phyloP scores from a whole-genome alignment of 2,888 invertebrate genomes.

The Diarsia mendica region DNA sequence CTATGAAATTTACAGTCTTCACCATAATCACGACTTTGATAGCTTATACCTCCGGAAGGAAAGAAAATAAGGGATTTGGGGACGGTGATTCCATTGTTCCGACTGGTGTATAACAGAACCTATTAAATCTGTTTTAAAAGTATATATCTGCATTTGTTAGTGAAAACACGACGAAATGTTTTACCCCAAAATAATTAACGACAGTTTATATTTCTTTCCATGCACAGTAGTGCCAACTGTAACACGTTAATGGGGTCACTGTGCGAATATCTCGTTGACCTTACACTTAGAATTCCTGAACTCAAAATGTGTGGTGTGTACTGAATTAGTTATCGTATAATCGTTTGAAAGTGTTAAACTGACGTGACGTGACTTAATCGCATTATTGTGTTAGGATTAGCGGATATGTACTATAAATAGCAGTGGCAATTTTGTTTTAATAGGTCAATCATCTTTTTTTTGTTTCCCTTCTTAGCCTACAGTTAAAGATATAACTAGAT shows the following conservation, averaged over 20 bases:
- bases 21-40: too few relatives aligned
- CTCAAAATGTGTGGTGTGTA: slow-evolving; percentile 21
- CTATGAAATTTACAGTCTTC: too few relatives aligned
- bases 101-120: too few relatives aligned
- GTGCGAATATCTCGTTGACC: slow-evolving; percentile 8
- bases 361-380: slow-evolving; percentile 48
- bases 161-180: too few relatives aligned
- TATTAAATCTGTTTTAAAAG: too few relatives aligned
- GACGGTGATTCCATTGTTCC: too few relatives aligned
- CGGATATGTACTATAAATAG: slow-evolving; percentile 18
- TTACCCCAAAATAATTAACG: background rate
- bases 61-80: too few relatives aligned
- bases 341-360: slow-evolving; percentile 45
- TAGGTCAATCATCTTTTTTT: background rate
- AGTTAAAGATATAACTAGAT: background rate
- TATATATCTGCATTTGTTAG: too few relatives aligned
- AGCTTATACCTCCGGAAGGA: too few relatives aligned
- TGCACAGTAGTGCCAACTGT: background rate
- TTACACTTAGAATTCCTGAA: background rate
- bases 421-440: background rate
- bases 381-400: slow-evolving; percentile 20
- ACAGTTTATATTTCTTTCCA: background rate
- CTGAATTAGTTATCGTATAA: slow-evolving; percentile 22
- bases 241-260: background rate
- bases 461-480: background rate